Conservation (phyloP, 2,888 invertebrate species). For the Dioctria linearis region DNA sequence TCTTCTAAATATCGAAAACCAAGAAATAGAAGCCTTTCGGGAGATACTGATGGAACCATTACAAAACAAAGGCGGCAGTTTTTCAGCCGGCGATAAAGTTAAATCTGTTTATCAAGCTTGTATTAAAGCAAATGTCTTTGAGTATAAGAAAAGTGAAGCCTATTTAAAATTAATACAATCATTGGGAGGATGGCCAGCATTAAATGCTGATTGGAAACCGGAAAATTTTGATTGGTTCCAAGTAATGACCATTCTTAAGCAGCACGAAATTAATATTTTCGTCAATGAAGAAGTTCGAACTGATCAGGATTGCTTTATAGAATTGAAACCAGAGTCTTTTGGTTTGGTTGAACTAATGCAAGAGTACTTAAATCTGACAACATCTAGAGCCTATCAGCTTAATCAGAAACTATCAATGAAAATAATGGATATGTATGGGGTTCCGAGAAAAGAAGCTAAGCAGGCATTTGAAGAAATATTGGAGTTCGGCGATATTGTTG, state of each 20-base stretch:
- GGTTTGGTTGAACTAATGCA: neutral
- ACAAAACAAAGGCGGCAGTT: neutral
- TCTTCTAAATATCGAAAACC: constrained; percentile 7
- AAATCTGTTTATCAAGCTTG: constrained; percentile 29
- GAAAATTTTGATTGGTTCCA: constrained; percentile 45
- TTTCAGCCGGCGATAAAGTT: neutral
- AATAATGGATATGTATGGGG: constrained; percentile 4
- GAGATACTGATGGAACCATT: constrained; percentile 8
- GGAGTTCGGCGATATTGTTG: neutral
- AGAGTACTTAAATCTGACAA: neutral
- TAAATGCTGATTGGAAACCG: constrained; percentile 29
- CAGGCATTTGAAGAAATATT: neutral
- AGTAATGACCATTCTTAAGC: constrained; percentile 19
- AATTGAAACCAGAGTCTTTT: neutral
- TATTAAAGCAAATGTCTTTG: constrained; percentile 25
- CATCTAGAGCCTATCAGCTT: neutral
- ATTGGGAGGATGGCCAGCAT: constrained; percentile 46
- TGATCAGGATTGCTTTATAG: neutral
- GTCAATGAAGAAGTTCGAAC: constrained; percentile 8
- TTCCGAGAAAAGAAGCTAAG: neutral
- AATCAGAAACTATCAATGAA: neutral
- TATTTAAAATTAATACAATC: constrained; percentile 23
- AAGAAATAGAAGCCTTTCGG: constrained; percentile 32
- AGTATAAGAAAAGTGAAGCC: constrained; percentile 30
- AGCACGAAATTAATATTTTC: constrained; percentile 14